A percentile compares a stretch with the other conserved stretches of the same genome.
phyloP scores from a whole-genome alignment of 2,797 vertebrate species.

The Anguilla marmorata region DNA sequence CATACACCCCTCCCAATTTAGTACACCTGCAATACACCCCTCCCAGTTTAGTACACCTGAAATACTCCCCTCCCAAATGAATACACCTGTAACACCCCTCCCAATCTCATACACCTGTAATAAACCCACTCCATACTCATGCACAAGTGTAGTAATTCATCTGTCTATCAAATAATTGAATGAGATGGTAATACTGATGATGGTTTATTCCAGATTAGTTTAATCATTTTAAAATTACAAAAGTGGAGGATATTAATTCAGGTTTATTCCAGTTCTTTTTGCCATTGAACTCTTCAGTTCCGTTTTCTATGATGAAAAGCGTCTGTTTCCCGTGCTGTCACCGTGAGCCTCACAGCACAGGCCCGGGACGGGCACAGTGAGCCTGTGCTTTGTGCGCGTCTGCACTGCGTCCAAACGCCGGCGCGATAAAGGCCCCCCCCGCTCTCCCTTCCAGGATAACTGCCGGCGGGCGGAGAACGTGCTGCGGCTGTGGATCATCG shows the following conservation, averaged over 20 bases:
- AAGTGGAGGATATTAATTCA: background rate
- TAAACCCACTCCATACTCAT: background rate
- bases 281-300: background rate
- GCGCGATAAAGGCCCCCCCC: background rate
- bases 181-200: background rate
- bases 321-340: background rate
- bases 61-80: too few relatives aligned
- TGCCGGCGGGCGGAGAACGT: constrained; percentile 86
- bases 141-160: background rate
- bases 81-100: too few relatives aligned
- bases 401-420: background rate
- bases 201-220: background rate
- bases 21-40: background rate
- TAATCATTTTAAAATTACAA: background rate
- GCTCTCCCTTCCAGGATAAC: constrained; percentile 80
- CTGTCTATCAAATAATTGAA: background rate
- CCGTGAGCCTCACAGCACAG: background rate
- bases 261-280: background rate
- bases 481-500: constrained; percentile 94
- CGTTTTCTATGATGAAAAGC: background rate
- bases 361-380: background rate
- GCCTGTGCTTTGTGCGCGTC: background rate
- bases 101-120: too few relatives aligned
- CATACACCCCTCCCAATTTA: too few relatives aligned
- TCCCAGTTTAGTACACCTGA: background rate